Base-by-base conservation (phyloP, 2,888 invertebrate genomes). In the Corbicula japonica region DNA sequence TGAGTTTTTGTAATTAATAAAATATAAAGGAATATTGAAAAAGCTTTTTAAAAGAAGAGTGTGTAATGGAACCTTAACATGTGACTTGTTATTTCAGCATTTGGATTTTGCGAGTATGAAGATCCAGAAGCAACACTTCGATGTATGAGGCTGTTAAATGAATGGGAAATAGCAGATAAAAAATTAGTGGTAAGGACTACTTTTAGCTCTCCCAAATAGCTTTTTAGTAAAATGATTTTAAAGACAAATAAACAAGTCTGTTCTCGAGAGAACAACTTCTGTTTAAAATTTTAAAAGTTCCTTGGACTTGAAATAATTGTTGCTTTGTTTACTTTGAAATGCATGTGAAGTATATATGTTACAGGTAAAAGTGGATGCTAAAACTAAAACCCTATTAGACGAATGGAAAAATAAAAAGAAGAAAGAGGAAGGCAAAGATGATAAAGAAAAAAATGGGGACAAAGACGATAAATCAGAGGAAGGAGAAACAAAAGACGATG, bases 71-170 rank as follows among this genome's bases (percentile, higher is more conserved):
- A 21, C 8, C 12, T 50, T 10, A 18, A 8, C 8, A 50, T 50
- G 30, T 2, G n/a, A 10, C 10, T 35, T 3, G n/a, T 35, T 21
- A 30, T 63, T 83, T 44, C 86, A 89, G 89, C 89, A 8, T 90
- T 90, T 85, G 89, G 89, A 8, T 90, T 90, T 77, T 90, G 89
- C 94, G 99, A 99, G 94, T 98, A 97, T 94, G 97, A 97, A 86
- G 96, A 97, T 75, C 98, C 99, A 23, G 98, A 98, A 94, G 97
- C 98, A 26, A 99, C 99, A 48, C 95, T 99, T 87, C 95, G 99
- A 84, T 98, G 99, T 85, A 98, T 99, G 83, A 90, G 94, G 54
- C 94, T 99, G 84, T 95, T 99, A 35, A 98, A 99, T 94, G 98
- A 98, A 89, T 96, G 98, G 93, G 96, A 96, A 93, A 96, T 99